Evolutionary conservation across 92 coral and sea anemone genomes (phyloP).

Genomic region (Heteractis magnifica): DNA sequence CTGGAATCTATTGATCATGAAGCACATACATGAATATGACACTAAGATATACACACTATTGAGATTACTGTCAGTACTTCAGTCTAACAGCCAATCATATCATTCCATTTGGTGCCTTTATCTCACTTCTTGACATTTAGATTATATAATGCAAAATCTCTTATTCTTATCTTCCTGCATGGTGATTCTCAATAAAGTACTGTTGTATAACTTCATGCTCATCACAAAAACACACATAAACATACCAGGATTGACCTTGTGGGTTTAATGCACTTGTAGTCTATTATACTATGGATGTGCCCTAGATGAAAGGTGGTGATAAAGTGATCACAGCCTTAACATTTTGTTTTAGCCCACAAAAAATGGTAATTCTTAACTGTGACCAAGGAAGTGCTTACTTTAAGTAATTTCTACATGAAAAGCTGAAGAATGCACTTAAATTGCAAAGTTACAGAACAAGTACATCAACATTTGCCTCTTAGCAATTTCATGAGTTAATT

Average conservation of each 20-base stretch:
- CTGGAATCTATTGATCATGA: neutral
- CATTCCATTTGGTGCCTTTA: neutral
- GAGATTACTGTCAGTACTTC: neutral
- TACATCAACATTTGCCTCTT: neutral
- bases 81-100: neutral
- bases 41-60: neutral
- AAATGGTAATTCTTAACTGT: too few relatives aligned
- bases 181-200: neutral
- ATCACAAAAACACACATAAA: neutral
- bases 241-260: conserved; percentile 3
- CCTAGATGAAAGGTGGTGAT: neutral
- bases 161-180: neutral
- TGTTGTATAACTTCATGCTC: neutral
- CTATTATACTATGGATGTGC: neutral
- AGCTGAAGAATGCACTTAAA: neutral
- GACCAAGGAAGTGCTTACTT: too few relatives aligned
- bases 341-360: too few relatives aligned
- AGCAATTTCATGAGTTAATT: neutral
- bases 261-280: neutral
- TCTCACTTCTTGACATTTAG: neutral
- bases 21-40: neutral
- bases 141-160: neutral
- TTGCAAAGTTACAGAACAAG: neutral
- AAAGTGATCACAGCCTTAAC: neutral
- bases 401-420: too few relatives aligned